Percentiles rank a stretch among this genome's conserved stretches.
Conservation (phyloP, 2,797 vertebrate species). For the Tapera naevia region DNA sequence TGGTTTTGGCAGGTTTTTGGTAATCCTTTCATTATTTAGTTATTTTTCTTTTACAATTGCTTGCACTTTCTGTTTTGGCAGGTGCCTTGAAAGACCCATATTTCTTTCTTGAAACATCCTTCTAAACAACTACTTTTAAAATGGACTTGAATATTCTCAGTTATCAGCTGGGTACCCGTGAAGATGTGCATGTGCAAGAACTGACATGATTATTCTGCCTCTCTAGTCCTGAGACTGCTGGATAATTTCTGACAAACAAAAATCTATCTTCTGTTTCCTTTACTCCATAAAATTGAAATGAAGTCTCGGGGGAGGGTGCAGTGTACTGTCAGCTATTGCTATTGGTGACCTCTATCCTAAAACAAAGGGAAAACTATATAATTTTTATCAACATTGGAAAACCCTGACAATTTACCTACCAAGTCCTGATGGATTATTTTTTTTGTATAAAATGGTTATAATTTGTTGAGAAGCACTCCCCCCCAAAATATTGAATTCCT, state of each 20-base stretch:
- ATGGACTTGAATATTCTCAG: background rate
- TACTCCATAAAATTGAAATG: background rate
- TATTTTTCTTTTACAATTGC: background rate
- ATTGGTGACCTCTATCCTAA: background rate
- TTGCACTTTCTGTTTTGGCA: background rate
- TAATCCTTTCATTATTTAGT: background rate
- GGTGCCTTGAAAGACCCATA: background rate
- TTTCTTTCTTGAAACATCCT: background rate
- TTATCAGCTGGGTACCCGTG: background rate
- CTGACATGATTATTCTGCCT: background rate
- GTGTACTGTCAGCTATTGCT: background rate
- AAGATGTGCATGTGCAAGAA: background rate
- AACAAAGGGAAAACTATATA: background rate
- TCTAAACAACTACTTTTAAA: background rate
- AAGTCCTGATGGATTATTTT: background rate
- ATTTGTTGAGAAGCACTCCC: background rate
- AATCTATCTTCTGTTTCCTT: background rate
- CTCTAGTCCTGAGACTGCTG: background rate
- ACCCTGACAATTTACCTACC: accelerated
- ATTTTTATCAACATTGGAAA: background rate
- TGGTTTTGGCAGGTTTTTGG: no score
- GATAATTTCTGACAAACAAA: background rate
- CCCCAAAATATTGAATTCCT: background rate
- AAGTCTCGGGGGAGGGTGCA: background rate
- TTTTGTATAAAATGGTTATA: background rate